Conservation (phyloP, 2,888 invertebrate genomes). For the Drosophila siamana region DNA sequence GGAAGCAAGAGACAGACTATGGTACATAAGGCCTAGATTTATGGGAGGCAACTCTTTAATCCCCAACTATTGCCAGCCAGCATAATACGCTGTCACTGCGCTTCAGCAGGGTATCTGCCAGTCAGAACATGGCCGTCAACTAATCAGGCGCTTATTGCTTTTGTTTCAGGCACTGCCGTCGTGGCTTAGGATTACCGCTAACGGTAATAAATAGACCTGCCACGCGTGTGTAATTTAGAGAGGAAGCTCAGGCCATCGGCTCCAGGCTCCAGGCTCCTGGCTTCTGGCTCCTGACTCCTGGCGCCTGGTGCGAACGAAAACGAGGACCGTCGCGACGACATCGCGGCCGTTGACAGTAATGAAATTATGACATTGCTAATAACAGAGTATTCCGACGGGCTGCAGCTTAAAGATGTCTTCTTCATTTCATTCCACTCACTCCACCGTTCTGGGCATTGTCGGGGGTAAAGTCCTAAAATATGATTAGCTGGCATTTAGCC, state of each 20-base stretch:
- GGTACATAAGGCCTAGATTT: not conserved
- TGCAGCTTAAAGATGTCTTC: slow-evolving; percentile 59
- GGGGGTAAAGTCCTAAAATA: slow-evolving; percentile 63
- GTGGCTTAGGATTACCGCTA: slow-evolving; percentile 77
- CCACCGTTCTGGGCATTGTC: not conserved
- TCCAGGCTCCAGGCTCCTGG: not conserved
- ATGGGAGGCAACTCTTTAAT: not conserved
- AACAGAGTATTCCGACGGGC: slow-evolving; percentile 65
- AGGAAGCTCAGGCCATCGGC: slow-evolving; percentile 31
- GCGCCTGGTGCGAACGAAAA: not conserved
- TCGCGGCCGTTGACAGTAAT: slow-evolving; percentile 77
- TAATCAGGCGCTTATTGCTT: slow-evolving; percentile 54
- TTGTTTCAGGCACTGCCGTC: slow-evolving; percentile 53
- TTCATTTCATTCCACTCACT: slow-evolving; percentile 11
- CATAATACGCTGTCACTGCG: not conserved
- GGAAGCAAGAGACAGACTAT: not conserved
- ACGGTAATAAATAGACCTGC: slow-evolving; percentile 78
- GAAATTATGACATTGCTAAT: slow-evolving; percentile 81
- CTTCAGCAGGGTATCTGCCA: slow-evolving; percentile 34
- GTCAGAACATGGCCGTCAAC: not conserved
- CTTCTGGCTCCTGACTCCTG: not conserved
- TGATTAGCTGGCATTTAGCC: slow-evolving; percentile 74
- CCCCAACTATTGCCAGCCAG: not conserved
- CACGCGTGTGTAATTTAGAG: slow-evolving; percentile 76
- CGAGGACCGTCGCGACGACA: slow-evolving; percentile 29